Percentiles rank a stretch among this genome's conserved stretches.
phyloP scores from a whole-genome alignment of 2,797 vertebrate genomes.

The Crocidura indochinensis region DNA sequence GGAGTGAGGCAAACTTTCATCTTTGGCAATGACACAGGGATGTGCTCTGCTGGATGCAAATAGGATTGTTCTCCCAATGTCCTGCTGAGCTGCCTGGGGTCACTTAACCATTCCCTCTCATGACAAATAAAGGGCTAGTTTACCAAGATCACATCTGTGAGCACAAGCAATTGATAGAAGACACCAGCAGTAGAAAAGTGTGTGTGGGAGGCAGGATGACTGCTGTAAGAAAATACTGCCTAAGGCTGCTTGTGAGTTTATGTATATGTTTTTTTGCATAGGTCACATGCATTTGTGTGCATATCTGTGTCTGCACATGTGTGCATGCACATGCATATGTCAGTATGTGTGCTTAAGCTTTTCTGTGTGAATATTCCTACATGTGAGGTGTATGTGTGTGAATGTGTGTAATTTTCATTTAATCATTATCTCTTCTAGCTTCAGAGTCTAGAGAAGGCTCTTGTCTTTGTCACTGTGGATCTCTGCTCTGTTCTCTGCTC shows the following conservation, averaged over 20 bases:
- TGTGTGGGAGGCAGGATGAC: fast-evolving
- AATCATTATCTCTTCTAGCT: no score
- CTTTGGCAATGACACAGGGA: slow-evolving; percentile 73
- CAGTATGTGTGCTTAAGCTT: neutral
- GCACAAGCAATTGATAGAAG: slow-evolving; percentile 36
- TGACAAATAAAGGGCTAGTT: slow-evolving; percentile 66
- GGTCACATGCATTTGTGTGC: neutral
- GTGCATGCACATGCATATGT: neutral
- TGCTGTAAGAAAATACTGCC: fast-evolving
- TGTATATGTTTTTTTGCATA: fast-evolving
- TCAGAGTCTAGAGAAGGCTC: no score
- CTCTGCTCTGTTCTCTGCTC: neutral
- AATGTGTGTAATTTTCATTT: neutral
- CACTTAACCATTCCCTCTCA: slow-evolving; percentile 63
- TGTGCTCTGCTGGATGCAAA: slow-evolving; percentile 78
- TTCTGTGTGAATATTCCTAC: neutral
- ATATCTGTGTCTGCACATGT: neutral
- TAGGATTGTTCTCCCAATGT: slow-evolving; percentile 75
- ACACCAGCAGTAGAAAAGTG: neutral
- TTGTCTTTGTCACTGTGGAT: fast-evolving
- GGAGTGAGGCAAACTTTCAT: slow-evolving; percentile 79
- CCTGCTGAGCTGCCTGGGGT: slow-evolving; percentile 56
- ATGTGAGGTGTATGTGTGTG: neutral
- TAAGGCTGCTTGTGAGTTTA: fast-evolving
- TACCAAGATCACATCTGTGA: slow-evolving; percentile 30